Base-by-base conservation (phyloP, 2,888 invertebrate genomes). In the Cheilosia scutellata region DNA sequence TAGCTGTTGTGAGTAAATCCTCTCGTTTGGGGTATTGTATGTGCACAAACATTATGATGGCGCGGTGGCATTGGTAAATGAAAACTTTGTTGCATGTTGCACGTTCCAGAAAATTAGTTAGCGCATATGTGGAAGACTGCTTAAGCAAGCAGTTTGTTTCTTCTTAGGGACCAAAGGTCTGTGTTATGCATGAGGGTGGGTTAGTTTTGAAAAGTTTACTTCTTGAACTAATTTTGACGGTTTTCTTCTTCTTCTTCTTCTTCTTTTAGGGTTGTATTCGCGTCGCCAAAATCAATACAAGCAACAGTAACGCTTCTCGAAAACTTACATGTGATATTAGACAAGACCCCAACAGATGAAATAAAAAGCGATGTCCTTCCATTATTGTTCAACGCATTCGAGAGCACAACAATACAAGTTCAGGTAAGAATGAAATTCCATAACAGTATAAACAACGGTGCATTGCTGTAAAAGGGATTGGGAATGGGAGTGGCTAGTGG, bases 291-390 rank as follows among this genome's bases (percentile, higher is more conserved):
- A 93, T 95, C 96, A 78, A 95, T 96, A 82, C 96, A 97, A 92
- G 97, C 98, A 11, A 96, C 97, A 0, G 97, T 98, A 5, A 96
- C 96, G 62, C 94, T 98, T 78, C 93, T 98, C 90, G 98, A 98
- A 93, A 97, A 97, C 92, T 93, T 98, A 89, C 97, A 98, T 92
- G 93, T 97, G 87, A 95, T 98, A 87, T 94, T 98, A 91, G 96
- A 96, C 90, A 98, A 98, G 93, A 97, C 97, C 82, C 95, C 96
- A 13, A 93, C 95, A 57, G 96, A 96, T 55, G 97, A 97, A 88
- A 94, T 96, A 47, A 95, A 96, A 88, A 94, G 94, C 2, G 97
- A 98, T 90, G 95, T 98, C 63, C 93, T 98, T 89, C 97, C 98
- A 4, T 94, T 98, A 93, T 93, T 98, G 65, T 98, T 96, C 93